Evolutionary conservation across 2,888 invertebrate genomes (phyloP).

Genomic region (Epirrita christyi): DNA sequence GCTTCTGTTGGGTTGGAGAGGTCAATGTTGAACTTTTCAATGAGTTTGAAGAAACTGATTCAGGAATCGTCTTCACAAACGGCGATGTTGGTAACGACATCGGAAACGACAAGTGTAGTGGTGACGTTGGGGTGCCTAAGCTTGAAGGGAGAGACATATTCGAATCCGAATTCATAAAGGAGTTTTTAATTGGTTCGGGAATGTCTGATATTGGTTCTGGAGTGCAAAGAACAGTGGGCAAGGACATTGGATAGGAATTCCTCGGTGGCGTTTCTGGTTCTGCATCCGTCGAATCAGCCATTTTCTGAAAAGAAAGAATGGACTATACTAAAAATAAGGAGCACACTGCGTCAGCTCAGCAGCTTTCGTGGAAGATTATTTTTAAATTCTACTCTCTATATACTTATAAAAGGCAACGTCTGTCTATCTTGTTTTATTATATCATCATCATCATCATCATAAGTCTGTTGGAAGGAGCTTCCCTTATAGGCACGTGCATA

Average conservation of each 20-base stretch:
- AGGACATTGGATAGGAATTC: slow-evolving; percentile 61
- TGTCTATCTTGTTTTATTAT: too few relatives aligned
- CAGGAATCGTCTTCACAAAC: slow-evolving; percentile 57
- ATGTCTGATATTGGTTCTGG: slow-evolving; percentile 53
- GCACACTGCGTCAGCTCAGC: background rate
- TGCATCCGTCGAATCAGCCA: slow-evolving; percentile 62
- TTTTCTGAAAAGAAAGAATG: slow-evolving; percentile 54
- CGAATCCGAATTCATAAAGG: slow-evolving; percentile 67
- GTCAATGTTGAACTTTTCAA: slow-evolving; percentile 49
- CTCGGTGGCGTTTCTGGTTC: slow-evolving; percentile 50
- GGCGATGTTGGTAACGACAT: slow-evolving; percentile 71
- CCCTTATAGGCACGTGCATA: too few relatives aligned
- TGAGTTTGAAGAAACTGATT: slow-evolving; percentile 56
- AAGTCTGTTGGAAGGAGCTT: too few relatives aligned
- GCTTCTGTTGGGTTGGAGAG: slow-evolving; percentile 44
- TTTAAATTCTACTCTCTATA: background rate
- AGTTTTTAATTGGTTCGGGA: slow-evolving; percentile 50
- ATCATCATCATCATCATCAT: too few relatives aligned
- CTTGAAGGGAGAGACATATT: slow-evolving; percentile 71
- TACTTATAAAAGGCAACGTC: too few relatives aligned
- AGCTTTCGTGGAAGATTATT: background rate
- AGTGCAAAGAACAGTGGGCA: slow-evolving; percentile 73
- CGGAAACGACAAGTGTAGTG: slow-evolving; percentile 67
- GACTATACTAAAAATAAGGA: slow-evolving; percentile 4
- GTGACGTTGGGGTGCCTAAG: slow-evolving; percentile 73